These are phyloP conservation scores for Halichoerus grypus DNA, from an alignment of 2,113 vertebrate genomes.

Conservation along the genomic window DNA sequence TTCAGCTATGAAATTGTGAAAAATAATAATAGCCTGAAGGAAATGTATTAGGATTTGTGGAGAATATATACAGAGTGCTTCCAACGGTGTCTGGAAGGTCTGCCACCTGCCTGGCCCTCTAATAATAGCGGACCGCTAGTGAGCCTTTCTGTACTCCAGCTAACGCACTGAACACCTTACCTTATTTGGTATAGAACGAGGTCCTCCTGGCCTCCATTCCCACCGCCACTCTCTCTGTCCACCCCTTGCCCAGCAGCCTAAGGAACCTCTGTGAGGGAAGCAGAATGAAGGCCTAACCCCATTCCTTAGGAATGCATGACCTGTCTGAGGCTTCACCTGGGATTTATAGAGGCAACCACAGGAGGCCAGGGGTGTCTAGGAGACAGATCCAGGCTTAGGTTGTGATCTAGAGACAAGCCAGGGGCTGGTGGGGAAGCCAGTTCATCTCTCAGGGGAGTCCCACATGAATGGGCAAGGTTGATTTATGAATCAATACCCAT, in stretches of 20 bases:
- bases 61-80: not conserved
- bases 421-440: not conserved
- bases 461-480: not conserved
- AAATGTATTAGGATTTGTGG: not conserved
- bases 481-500: not conserved
- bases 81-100: not conserved
- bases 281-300: not conserved
- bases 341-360: not conserved
- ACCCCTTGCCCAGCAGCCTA: not conserved
- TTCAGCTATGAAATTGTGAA: not conserved
- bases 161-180: not conserved
- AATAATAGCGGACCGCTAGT: not conserved
- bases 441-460: not conserved
- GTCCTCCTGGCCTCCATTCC: not conserved
- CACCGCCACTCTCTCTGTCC: not conserved
- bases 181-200: not conserved
- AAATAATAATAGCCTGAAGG: not conserved
- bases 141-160: not conserved
- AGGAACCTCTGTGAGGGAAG: not conserved
- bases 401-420: not conserved
- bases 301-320: not conserved
- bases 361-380: too few species aligned
- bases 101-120: rapidly evolving
- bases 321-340: not conserved
- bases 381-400: not conserved